These are phyloP conservation scores for Sapajus apella DNA, from an alignment of 2,113 vertebrate genomes.

Conservation along the genomic window DNA sequence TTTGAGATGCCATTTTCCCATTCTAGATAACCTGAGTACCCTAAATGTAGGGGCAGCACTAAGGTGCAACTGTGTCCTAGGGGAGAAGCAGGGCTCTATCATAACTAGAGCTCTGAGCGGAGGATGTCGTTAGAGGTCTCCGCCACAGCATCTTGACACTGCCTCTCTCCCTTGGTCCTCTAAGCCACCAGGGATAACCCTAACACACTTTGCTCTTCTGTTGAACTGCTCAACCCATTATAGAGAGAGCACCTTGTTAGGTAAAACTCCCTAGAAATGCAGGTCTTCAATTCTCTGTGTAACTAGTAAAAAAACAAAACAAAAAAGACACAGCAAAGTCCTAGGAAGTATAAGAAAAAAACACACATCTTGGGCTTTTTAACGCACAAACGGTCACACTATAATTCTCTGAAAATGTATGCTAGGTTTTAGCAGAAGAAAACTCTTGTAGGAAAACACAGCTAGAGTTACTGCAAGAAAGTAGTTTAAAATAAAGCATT, in stretches of 20 bases:
- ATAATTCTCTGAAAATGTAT: background rate
- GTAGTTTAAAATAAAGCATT: background rate
- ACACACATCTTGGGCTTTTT: background rate
- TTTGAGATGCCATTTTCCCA: background rate
- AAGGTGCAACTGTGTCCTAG: background rate
- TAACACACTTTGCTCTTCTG: background rate
- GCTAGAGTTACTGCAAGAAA: background rate
- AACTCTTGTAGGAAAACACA: background rate
- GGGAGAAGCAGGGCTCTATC: background rate
- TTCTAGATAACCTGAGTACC: background rate
- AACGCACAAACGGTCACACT: background rate
- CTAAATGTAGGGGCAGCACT: background rate
- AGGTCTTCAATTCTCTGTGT: background rate
- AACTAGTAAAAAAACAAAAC: background rate
- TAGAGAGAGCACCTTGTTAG: background rate
- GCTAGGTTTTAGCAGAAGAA: background rate
- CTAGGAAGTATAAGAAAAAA: background rate
- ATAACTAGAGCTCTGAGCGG: background rate
- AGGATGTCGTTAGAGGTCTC: background rate
- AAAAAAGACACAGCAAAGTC: background rate
- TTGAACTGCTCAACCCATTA: background rate
- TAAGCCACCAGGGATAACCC: background rate
- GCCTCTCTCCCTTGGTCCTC: no score
- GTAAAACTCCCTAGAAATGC: background rate
- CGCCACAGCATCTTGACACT: background rate